Evolutionary conservation across 2,113 vertebrate genomes (phyloP).

Genomic region (Alethe castanea): DNA sequence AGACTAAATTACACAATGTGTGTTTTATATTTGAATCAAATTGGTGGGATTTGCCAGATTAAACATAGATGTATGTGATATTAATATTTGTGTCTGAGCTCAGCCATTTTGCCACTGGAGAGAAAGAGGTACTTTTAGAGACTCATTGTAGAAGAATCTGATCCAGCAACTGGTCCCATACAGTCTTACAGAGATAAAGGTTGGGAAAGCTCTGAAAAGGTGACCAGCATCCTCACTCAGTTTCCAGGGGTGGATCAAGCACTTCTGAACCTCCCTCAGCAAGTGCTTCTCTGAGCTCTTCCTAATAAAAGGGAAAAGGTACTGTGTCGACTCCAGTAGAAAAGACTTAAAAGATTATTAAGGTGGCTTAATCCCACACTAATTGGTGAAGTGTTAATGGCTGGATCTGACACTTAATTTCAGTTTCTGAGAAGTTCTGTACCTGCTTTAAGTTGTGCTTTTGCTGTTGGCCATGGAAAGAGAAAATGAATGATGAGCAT

Average conservation of each 20-base stretch:
- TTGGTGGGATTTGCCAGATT: neutral
- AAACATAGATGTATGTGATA: neutral
- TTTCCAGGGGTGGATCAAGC: neutral
- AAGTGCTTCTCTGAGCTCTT: neutral
- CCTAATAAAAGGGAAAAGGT: neutral
- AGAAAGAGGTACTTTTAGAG: neutral
- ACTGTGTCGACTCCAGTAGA: neutral
- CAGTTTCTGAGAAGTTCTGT: neutral
- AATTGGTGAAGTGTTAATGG: neutral
- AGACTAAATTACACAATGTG: neutral
- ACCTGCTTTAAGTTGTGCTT: neutral
- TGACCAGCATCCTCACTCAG: neutral
- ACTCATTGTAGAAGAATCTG: neutral
- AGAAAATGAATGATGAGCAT: neutral
- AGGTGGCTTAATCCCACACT: neutral
- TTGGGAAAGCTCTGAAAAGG: neutral
- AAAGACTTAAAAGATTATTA: neutral
- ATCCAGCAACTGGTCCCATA: neutral
- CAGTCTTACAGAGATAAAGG: neutral
- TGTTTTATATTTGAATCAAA: neutral
- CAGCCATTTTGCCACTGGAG: neutral
- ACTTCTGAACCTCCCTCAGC: neutral
- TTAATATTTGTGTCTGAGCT: neutral
- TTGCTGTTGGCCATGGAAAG: neutral
- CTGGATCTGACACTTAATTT: neutral